Conservation (phyloP, 2,113 vertebrate species). For the Nycticebus coucang region DNA sequence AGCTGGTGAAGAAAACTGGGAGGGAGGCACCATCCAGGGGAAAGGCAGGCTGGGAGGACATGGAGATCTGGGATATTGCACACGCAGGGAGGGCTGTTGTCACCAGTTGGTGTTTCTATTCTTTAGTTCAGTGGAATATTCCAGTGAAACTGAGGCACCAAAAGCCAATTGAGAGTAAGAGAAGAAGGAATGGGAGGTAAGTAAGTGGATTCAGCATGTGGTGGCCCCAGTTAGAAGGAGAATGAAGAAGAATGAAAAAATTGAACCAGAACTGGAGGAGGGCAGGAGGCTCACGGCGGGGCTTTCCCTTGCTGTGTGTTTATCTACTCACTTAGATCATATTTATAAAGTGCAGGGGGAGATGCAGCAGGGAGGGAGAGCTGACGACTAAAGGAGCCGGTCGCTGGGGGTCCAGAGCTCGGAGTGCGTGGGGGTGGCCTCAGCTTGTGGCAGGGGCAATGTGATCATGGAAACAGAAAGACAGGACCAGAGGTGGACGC, state of each 20-base stretch:
- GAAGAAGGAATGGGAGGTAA: neutral
- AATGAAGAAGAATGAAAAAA: neutral
- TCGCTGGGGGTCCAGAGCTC: neutral
- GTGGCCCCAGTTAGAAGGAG: neutral
- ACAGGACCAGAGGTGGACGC: neutral
- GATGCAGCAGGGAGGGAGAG: neutral
- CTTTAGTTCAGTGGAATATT: neutral
- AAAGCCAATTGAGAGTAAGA: neutral
- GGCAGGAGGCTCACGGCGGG: accelerated
- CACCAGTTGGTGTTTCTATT: neutral
- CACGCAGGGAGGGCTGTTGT: accelerated
- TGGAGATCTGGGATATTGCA: accelerated
- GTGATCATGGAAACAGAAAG: neutral
- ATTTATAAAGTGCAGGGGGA: neutral
- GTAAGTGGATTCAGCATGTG: accelerated
- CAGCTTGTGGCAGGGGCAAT: no score
- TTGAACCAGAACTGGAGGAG: neutral
- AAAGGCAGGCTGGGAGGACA: accelerated
- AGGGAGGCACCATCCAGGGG: accelerated
- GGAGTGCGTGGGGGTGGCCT: no score
- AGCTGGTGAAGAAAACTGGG: neutral
- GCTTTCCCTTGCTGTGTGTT: neutral
- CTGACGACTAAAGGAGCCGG: no score
- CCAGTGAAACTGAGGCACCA: neutral
- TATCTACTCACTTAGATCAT: neutral